Conservation (phyloP, 2,113 vertebrate genomes). For the Pseudorectes ferrugineus region DNA sequence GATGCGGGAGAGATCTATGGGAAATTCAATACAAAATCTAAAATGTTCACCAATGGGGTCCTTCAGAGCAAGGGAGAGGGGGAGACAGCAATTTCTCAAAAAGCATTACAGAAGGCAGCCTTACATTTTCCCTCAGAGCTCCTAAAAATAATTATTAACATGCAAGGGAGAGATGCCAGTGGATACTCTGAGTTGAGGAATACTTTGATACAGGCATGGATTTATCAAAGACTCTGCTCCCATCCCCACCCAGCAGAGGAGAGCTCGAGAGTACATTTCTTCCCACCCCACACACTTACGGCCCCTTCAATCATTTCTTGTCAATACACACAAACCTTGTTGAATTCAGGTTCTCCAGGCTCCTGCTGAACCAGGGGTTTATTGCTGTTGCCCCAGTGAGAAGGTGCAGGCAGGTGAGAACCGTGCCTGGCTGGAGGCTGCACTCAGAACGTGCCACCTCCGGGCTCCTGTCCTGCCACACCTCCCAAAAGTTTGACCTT, state of each 20-base stretch:
- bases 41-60: slow-evolving; percentile 28
- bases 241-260: not conserved
- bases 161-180: not conserved
- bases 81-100: not conserved
- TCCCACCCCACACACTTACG: not conserved
- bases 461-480: rapidly evolving
- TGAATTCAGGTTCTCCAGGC: not conserved
- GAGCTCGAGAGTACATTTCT: not conserved
- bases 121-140: not conserved
- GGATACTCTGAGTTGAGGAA: not conserved
- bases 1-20: slow-evolving; percentile 50
- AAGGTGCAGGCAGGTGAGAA: not conserved
- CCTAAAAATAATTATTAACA: slow-evolving; percentile 33
- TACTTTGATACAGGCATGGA: not conserved
- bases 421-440: not conserved
- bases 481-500: not conserved
- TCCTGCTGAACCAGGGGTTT: not conserved
- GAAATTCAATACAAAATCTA: slow-evolving; percentile 19
- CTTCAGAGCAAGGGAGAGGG: slow-evolving; percentile 1
- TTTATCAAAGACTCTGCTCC: not conserved
- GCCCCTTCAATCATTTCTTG: slow-evolving; percentile 19
- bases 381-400: not conserved
- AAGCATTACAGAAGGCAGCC: slow-evolving; percentile 18
- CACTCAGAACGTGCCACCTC: not conserved
- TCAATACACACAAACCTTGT: slow-evolving; percentile 19